Percentiles rank a stretch among this genome's conserved stretches.
Evolutionary conservation across 2,797 vertebrate genomes (phyloP).

Genomic region (Scyliorhinus canicula): DNA sequence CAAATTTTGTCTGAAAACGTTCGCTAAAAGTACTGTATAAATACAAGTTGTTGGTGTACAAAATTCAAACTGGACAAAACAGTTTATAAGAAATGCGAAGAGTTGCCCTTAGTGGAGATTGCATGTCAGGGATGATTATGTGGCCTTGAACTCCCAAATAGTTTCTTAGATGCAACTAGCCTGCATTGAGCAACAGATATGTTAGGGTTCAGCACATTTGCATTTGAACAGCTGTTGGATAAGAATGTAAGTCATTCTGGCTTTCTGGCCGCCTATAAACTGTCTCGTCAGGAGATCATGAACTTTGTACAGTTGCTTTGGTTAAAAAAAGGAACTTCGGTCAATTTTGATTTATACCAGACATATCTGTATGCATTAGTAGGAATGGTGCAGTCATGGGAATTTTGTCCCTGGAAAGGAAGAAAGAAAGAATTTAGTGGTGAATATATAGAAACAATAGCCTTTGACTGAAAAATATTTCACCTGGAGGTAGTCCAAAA

Average conservation of each 20-base stretch:
- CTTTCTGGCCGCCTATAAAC: conserved; percentile 18
- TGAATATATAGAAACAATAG: background rate
- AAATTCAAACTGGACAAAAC: background rate
- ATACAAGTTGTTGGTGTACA: background rate
- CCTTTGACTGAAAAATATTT: background rate
- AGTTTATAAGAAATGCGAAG: background rate
- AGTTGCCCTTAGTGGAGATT: background rate
- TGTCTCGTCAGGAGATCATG: conserved; percentile 1
- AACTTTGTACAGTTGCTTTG: conserved; percentile 31
- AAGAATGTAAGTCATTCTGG: conserved; percentile 25
- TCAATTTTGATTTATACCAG: conserved; percentile 33
- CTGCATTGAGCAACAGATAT: background rate
- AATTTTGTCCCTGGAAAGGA: background rate
- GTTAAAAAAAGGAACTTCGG: background rate
- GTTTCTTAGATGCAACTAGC: background rate
- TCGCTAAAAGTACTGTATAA: background rate
- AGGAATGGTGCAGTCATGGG: background rate
- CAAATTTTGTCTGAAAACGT: background rate
- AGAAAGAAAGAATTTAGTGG: background rate
- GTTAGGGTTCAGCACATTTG: background rate
- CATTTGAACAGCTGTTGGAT: conserved; percentile 35
- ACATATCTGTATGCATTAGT: background rate
- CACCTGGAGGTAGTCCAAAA: background rate
- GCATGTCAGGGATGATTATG: background rate
- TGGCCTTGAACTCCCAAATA: background rate